Conservation (phyloP, 1,140 invertebrate species). For the Cryptotermes secundus region DNA sequence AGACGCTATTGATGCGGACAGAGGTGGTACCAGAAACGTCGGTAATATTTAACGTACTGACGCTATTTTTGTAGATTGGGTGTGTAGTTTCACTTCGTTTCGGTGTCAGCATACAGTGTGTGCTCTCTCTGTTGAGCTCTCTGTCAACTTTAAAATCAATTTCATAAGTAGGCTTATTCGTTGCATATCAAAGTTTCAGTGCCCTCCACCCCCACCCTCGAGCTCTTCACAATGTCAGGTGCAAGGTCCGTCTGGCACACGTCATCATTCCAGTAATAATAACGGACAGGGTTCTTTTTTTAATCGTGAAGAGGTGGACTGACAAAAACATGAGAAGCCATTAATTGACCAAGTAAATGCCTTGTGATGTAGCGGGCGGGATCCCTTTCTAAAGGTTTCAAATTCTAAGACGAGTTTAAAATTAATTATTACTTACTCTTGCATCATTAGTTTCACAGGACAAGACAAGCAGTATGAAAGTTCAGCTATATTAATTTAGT, state of each 20-base stretch:
- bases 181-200: too few relatives aligned
- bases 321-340: not conserved
- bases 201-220: too few relatives aligned
- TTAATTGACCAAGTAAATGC: not conserved
- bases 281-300: not conserved
- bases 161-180: too few relatives aligned
- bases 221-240: not conserved
- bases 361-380: not conserved
- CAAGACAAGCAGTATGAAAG: not conserved
- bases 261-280: constrained; percentile 10
- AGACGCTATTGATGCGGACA: too few relatives aligned
- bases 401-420: not conserved
- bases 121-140: too few relatives aligned
- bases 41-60: too few relatives aligned
- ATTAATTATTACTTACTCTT: not conserved
- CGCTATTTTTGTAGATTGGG: too few relatives aligned
- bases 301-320: not conserved
- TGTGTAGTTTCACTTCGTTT: too few relatives aligned
- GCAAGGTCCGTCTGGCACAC: not conserved
- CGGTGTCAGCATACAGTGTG: too few relatives aligned
- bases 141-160: too few relatives aligned
- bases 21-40: too few relatives aligned
- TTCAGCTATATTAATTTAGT: too few relatives aligned
- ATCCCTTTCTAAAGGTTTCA: not conserved
- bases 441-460: not conserved